These are phyloP conservation scores for Chymomyza caudatula DNA, from an alignment of 2,888 invertebrate species.

Conservation along the genomic window DNA sequence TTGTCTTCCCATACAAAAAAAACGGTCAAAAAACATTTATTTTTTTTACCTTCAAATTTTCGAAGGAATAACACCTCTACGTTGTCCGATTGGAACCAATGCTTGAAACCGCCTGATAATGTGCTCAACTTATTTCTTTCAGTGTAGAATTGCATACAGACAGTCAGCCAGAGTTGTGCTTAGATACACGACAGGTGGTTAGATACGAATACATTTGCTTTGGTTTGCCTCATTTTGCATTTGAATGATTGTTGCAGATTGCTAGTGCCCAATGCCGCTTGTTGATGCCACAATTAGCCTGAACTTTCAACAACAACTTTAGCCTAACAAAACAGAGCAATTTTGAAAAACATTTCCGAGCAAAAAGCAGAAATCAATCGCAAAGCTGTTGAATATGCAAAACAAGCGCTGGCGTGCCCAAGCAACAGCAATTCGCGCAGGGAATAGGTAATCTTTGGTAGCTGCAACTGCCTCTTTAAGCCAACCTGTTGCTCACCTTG, in stretches of 20 bases:
- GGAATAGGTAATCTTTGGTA: background rate
- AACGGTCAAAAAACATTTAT: too few species aligned
- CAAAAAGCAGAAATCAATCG: constrained; percentile 60
- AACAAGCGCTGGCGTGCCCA: constrained; percentile 18
- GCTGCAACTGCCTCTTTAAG: constrained; percentile 17
- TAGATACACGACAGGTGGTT: constrained; percentile 64
- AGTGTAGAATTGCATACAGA: background rate
- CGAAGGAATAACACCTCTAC: too few species aligned
- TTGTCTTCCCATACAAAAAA: too few species aligned
- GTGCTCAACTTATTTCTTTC: too few species aligned
- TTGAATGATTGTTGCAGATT: constrained; percentile 20
- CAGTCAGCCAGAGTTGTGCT: constrained; percentile 24
- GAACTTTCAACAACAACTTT: constrained; percentile 56
- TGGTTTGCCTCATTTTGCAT: constrained; percentile 7
- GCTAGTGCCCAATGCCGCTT: constrained; percentile 32
- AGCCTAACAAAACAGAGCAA: constrained; percentile 27
- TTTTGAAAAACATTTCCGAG: constrained; percentile 52
- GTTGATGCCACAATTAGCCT: constrained; percentile 66
- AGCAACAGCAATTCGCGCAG: background rate
- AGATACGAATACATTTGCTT: constrained; percentile 41
- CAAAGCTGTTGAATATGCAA: constrained; percentile 60
- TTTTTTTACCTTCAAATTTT: too few species aligned
- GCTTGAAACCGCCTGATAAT: too few species aligned
- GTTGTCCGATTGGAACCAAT: too few species aligned
- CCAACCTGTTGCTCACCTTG: background rate